These are phyloP conservation scores for Anisognathus igniventris DNA, from an alignment of 2,797 vertebrate genomes.

Conservation along the genomic window DNA sequence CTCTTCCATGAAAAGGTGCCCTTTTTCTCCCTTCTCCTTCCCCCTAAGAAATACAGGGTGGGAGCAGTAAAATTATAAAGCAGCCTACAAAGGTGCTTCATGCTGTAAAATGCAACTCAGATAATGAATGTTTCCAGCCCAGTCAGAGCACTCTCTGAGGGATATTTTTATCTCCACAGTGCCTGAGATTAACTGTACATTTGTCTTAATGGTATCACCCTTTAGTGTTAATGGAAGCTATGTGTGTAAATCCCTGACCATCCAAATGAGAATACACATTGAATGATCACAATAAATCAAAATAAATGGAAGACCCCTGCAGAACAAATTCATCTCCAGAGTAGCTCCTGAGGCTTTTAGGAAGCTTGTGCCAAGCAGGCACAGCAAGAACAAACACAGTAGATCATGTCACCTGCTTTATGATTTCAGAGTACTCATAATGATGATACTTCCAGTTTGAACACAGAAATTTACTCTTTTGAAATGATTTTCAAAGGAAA, in stretches of 20 bases:
- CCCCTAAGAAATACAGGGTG: not conserved
- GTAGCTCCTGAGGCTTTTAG: constrained; percentile 24
- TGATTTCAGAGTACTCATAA: not conserved
- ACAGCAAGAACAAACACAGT: not conserved
- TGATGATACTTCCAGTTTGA: not conserved
- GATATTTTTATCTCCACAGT: constrained; percentile 48
- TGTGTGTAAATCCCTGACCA: constrained; percentile 60
- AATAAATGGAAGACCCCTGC: constrained; percentile 52
- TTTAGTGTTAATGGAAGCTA: constrained; percentile 62
- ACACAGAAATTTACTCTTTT: not conserved
- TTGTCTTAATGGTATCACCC: constrained; percentile 49
- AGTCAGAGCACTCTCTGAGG: not conserved
- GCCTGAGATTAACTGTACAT: constrained; percentile 60
- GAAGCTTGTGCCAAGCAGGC: not conserved
- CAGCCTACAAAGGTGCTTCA: not conserved
- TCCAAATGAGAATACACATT: constrained; percentile 44
- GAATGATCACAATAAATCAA: constrained; percentile 59
- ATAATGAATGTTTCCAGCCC: constrained; percentile 7
- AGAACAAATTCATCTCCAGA: constrained; percentile 30
- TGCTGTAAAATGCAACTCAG: not conserved
- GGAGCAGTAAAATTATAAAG: not conserved
- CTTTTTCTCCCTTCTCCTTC: not conserved
- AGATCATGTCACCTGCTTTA: constrained; percentile 2
- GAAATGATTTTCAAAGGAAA: not conserved
- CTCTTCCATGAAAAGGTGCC: not conserved